phyloP scores from a whole-genome alignment of 1,140 invertebrate species.

The Rhopalosiphum maidis region DNA sequence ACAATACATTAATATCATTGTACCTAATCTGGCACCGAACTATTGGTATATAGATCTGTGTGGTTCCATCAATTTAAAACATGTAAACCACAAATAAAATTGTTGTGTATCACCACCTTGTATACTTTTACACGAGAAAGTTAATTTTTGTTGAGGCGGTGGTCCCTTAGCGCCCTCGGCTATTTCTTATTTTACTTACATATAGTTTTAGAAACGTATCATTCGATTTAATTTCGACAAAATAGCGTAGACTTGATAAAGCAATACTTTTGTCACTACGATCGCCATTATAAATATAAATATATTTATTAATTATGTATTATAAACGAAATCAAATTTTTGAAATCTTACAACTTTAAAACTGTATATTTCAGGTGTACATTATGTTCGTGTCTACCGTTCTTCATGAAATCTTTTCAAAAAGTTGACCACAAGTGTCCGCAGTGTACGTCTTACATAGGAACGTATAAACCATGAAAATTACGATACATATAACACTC shows the following conservation, averaged over 20 bases:
- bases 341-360: not conserved
- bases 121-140: not conserved
- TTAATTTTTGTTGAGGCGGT: too few species aligned
- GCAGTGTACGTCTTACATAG: not conserved
- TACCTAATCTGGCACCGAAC: not conserved
- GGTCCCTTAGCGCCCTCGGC: too few species aligned
- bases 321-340: not conserved
- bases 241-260: not conserved
- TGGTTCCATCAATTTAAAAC: not conserved
- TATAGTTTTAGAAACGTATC: not conserved
- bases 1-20: too few species aligned
- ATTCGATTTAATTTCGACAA: not conserved
- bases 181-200: not conserved
- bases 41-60: not conserved
- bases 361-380: not conserved
- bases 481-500: not conserved
- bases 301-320: not conserved
- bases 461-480: not conserved
- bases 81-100: not conserved
- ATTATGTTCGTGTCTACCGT: constrained; percentile 20
- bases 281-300: not conserved
- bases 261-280: not conserved
- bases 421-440: not conserved
- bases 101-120: not conserved
- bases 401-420: not conserved